Evolutionary conservation across 1,140 invertebrate species (phyloP).

Genomic region (Eupeodes corollae): DNA sequence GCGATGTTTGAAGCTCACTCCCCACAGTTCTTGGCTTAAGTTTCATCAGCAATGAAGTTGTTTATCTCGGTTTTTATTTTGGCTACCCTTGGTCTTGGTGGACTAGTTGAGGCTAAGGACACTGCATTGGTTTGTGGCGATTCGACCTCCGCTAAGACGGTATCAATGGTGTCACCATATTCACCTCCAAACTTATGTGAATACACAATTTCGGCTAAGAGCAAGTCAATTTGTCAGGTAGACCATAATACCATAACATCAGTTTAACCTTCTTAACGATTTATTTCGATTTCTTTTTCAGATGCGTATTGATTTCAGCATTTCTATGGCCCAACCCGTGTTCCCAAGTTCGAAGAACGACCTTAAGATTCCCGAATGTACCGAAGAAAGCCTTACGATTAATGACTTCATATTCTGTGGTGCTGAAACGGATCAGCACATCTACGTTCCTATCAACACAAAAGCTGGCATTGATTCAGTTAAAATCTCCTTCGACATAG

Average conservation of each 20-base stretch:
- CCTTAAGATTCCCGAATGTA: constrained; percentile 18
- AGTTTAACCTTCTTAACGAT: no score
- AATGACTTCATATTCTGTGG: constrained; percentile 21
- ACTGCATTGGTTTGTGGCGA: constrained; percentile 14
- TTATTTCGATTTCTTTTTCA: no score
- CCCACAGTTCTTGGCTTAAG: no score
- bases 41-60: no score
- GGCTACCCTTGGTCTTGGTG: neutral
- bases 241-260: no score
- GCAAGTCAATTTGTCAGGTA: constrained; percentile 27
- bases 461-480: constrained; percentile 13
- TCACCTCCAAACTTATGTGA: constrained; percentile 20
- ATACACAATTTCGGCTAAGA: constrained; percentile 22
- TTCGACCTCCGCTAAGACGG: constrained; percentile 20
- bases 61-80: no score
- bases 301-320: constrained; percentile 23
- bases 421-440: constrained; percentile 22
- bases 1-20: no score
- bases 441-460: constrained; percentile 30
- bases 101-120: no score
- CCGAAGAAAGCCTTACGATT: constrained; percentile 21
- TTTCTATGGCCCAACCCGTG: constrained; percentile 19
- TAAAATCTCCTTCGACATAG: constrained; percentile 14
- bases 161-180: constrained; percentile 18
- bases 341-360: constrained; percentile 5